phyloP scores from a whole-genome alignment of 2,113 vertebrate genomes.

The Podarcis muralis region DNA sequence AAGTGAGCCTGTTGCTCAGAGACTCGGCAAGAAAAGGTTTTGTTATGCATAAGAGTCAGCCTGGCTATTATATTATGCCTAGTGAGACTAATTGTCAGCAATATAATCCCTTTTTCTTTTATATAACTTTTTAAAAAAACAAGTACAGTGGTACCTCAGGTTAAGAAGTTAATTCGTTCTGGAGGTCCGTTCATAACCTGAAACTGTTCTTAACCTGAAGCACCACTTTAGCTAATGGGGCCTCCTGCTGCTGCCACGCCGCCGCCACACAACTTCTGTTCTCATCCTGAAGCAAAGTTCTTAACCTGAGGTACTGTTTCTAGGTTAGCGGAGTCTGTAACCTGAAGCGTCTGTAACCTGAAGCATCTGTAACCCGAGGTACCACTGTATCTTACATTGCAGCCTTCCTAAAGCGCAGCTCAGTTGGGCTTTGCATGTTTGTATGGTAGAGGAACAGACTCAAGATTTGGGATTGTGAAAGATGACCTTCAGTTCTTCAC shows the following conservation, averaged over 20 bases:
- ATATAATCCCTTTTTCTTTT: background rate
- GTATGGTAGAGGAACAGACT: background rate
- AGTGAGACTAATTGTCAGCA: background rate
- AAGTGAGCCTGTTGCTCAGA: background rate
- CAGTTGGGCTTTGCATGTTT: fast-evolving
- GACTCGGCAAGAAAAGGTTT: background rate
- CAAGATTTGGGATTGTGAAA: background rate
- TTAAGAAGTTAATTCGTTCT: too few relatives aligned
- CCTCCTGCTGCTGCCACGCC: too few relatives aligned
- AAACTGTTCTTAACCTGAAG: too few relatives aligned
- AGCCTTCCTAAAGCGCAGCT: fast-evolving
- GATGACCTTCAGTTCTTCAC: background rate
- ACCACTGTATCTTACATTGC: background rate
- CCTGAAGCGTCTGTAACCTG: too few relatives aligned
- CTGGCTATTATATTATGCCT: background rate
- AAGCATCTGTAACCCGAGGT: too few relatives aligned
- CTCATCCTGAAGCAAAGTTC: too few relatives aligned
- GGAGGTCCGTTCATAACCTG: too few relatives aligned
- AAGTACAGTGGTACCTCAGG: too few relatives aligned
- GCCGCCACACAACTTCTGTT: too few relatives aligned
- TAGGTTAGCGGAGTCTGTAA: too few relatives aligned
- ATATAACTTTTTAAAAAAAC: background rate
- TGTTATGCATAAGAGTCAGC: background rate
- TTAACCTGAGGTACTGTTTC: too few relatives aligned
- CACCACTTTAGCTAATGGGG: too few relatives aligned